These are phyloP conservation scores for Peromyscus nudipes DNA, from an alignment of 2,797 vertebrate genomes.

Conservation along the genomic window DNA sequence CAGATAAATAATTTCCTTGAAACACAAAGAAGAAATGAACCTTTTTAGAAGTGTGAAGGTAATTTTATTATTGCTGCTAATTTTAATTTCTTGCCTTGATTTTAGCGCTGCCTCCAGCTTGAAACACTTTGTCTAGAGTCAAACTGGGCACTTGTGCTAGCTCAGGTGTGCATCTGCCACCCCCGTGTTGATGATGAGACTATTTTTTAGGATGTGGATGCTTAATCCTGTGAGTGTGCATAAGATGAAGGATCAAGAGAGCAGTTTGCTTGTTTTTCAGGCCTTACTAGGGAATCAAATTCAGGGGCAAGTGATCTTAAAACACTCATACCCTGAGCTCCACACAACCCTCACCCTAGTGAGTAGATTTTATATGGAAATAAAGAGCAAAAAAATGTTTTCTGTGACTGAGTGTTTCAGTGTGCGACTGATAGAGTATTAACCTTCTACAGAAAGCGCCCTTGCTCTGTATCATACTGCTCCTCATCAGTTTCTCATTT, in stretches of 20 bases:
- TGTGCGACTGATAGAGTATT: background rate
- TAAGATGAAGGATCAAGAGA: background rate
- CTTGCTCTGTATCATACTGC: background rate
- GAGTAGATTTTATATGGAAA: background rate
- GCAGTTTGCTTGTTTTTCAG: background rate
- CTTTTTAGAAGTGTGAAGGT: background rate
- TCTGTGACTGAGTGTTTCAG: background rate
- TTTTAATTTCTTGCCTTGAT: background rate
- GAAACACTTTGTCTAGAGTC: background rate
- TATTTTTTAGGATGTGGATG: background rate
- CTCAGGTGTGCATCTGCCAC: background rate
- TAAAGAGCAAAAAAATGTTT: background rate
- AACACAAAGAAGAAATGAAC: background rate
- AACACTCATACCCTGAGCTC: background rate
- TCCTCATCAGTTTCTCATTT: background rate
- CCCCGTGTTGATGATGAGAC: background rate
- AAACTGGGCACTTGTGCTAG: background rate
- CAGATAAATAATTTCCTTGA: conserved; percentile 9
- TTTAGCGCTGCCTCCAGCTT: background rate
- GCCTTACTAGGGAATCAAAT: background rate
- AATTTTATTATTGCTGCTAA: background rate
- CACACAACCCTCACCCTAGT: background rate
- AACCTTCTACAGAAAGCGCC: background rate
- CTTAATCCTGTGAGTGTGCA: background rate
- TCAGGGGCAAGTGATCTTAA: background rate